A percentile compares a stretch with the other conserved stretches of the same genome.
Conservation (phyloP, 2,113 vertebrate genomes). For the Elephas maximus region DNA sequence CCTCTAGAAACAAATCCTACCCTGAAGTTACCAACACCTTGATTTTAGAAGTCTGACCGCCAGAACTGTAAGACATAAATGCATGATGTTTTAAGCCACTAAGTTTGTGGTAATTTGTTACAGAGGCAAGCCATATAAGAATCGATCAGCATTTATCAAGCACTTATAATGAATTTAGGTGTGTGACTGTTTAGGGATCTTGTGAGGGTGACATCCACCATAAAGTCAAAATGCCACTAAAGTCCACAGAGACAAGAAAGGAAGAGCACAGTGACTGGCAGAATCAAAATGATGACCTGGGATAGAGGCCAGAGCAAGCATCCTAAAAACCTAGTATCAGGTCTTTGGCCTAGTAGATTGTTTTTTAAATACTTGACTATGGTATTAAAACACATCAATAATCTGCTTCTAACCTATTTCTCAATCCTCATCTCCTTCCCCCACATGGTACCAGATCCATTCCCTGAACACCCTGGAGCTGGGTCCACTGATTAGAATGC, state of each 20-base stretch:
- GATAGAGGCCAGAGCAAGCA: neutral
- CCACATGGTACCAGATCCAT: neutral
- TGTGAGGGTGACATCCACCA: neutral
- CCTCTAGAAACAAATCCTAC: neutral
- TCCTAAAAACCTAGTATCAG: neutral
- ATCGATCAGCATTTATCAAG: neutral
- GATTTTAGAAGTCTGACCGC: neutral
- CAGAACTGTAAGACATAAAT: neutral
- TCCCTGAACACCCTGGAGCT: neutral
- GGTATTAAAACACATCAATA: neutral
- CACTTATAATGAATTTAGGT: neutral
- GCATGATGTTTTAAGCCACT: neutral
- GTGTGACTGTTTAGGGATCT: neutral
- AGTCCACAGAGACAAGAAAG: neutral
- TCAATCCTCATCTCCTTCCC: neutral
- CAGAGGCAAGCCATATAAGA: neutral
- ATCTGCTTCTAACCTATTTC: neutral
- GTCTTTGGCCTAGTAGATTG: neutral
- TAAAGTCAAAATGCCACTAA: neutral
- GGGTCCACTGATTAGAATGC: neutral
- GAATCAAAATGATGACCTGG: neutral
- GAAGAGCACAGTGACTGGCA: neutral
- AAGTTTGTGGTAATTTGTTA: neutral
- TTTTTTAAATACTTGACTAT: neutral
- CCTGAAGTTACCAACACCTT: neutral